Evolutionary conservation across 92 coral and sea anemone species (phyloP), one percentile per base, ranked within the genome.

Genomic region (Zoanthus gigantus): DNA sequence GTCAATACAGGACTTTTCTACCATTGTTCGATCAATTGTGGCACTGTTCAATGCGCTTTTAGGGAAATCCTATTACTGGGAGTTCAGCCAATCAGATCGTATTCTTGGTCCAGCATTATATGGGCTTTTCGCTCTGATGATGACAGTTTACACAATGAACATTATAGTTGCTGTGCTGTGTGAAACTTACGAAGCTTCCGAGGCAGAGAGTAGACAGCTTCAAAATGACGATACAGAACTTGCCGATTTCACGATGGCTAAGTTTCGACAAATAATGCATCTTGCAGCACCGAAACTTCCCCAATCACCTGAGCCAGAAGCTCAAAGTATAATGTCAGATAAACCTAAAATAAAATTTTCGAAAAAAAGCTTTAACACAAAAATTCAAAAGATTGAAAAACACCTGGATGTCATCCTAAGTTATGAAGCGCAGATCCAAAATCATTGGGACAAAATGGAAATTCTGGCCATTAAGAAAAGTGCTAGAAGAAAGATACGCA

Each of bases 141-240:
- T 94, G 98, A 93, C 85, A 2, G 88, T 94, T 5, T 84, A 93
- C 10, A 90, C 94, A 15, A 82, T 94, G 29, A 94, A 94, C 78
- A 94, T 94, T 65, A 93, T 94, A 46, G 90, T 94, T 3, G 89
- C 94, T 7, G 94, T 94, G 10, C 86, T 94, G n/a, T 93, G 92
- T 37, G 77, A 90, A 10, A 89, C 95, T 0, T 93, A 93, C 86
- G 93, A 72, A 29, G 50, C 82, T 10, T 75, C 60, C 23, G 77
- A 85, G 16, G 88, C 52, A 6, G 82, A 86, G 18, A 71, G 86
- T 61, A 76, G 76, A 37, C 81, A 92, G 42, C 34, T 84, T 9
- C 83, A 90, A 76, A 93, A 90, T 3, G 94, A 78, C 15, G 91
- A 94, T 23, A 95, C 92, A 67, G 92, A 94, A 47, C 86, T 94